Conservation (phyloP, 2,888 invertebrate genomes). For the Euspilapteryx auroguttella region DNA sequence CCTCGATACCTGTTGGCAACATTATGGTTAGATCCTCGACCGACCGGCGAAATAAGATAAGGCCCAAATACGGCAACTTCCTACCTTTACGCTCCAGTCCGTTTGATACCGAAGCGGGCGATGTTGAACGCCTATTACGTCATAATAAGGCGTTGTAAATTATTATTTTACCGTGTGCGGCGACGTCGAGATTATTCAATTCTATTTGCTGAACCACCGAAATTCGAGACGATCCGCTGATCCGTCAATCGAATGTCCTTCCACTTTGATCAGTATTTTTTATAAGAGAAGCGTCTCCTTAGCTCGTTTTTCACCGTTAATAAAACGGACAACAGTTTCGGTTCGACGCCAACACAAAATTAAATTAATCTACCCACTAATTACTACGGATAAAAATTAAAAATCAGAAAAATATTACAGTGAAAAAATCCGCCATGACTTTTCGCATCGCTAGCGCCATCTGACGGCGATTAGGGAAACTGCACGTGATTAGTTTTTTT, state of each 20-base stretch:
- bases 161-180: constrained; percentile 24
- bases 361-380: constrained; percentile 54
- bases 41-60: too few relatives aligned
- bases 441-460: constrained; percentile 48
- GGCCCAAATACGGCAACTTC: too few relatives aligned
- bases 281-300: too few relatives aligned
- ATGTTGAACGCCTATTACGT: constrained; percentile 33
- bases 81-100: too few relatives aligned
- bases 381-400: constrained; percentile 43
- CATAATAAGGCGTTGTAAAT: constrained; percentile 39
- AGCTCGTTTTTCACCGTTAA: too few relatives aligned
- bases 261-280: too few relatives aligned
- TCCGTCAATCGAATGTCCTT: constrained; percentile 19
- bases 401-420: constrained; percentile 11
- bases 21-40: too few relatives aligned
- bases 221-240: constrained; percentile 32
- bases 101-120: too few relatives aligned
- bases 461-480: constrained; percentile 27
- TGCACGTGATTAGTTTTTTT: constrained; percentile 47
- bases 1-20: too few relatives aligned
- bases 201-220: constrained; percentile 34
- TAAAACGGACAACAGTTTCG: too few relatives aligned
- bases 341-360: constrained; percentile 38
- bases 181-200: constrained; percentile 32
- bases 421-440: constrained; percentile 54